Evolutionary conservation across 1,140 invertebrate species (phyloP).

Genomic region (Bombus sylvicola): DNA sequence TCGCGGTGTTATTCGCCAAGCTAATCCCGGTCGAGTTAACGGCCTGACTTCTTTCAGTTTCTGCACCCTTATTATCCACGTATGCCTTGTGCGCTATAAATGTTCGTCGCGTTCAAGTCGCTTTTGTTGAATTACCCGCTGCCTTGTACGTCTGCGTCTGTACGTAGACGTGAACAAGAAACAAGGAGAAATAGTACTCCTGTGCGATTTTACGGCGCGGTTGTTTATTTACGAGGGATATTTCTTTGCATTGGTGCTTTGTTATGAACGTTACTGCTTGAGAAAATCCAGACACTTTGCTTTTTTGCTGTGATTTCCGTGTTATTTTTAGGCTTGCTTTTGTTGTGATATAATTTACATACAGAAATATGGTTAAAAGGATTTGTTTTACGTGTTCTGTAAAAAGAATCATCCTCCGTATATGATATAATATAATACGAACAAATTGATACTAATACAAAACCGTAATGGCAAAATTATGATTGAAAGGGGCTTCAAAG

Average conservation of each 20-base stretch:
- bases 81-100: too few species aligned
- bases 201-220: background rate
- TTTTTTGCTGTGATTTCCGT: too few species aligned
- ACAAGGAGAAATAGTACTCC: background rate
- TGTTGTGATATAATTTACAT: too few species aligned
- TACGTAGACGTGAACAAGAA: background rate
- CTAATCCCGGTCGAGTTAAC: constrained; percentile 8
- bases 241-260: background rate
- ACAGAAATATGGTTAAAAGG: too few species aligned
- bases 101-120: background rate
- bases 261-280: background rate
- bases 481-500: too few species aligned
- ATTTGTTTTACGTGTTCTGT: background rate
- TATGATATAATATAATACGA: too few species aligned
- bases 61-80: background rate
- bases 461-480: too few species aligned
- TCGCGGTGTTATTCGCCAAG: background rate
- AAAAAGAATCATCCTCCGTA: background rate
- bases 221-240: background rate
- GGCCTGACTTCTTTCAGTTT: background rate
- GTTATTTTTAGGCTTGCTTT: too few species aligned
- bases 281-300: too few species aligned
- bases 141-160: background rate
- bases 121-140: background rate
- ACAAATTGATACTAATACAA: too few species aligned